Conservation (phyloP, 2,113 vertebrate species). For the Baryphthengus martii region DNA sequence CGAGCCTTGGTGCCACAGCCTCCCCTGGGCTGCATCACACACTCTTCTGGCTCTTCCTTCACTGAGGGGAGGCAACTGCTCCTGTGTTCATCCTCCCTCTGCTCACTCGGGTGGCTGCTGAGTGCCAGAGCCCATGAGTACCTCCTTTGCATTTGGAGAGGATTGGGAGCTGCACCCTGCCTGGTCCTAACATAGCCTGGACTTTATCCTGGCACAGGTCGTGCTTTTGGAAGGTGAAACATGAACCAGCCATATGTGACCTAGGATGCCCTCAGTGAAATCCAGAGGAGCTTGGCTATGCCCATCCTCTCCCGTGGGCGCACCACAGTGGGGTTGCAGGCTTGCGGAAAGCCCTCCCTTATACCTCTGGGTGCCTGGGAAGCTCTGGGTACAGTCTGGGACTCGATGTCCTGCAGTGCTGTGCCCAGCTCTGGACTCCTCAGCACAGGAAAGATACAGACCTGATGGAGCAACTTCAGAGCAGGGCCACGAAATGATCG, state of each 20-base stretch:
- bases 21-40: accelerated
- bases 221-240: background rate
- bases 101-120: background rate
- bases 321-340: background rate
- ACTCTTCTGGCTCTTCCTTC: background rate
- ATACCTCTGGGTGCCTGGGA: no score
- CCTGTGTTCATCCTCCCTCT: background rate
- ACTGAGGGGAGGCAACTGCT: background rate
- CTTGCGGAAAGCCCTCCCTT: background rate
- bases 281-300: no score
- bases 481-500: no score
- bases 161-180: accelerated
- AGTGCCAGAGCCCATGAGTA: accelerated
- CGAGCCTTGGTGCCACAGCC: background rate
- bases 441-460: background rate
- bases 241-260: background rate
- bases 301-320: accelerated
- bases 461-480: background rate
- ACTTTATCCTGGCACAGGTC: background rate
- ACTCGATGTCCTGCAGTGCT: background rate
- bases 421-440: background rate
- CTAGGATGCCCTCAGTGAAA: background rate
- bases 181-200: background rate
- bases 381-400: no score
- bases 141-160: background rate